phyloP scores from a whole-genome alignment of 2,888 invertebrate species.

The Anaspis maculata region DNA sequence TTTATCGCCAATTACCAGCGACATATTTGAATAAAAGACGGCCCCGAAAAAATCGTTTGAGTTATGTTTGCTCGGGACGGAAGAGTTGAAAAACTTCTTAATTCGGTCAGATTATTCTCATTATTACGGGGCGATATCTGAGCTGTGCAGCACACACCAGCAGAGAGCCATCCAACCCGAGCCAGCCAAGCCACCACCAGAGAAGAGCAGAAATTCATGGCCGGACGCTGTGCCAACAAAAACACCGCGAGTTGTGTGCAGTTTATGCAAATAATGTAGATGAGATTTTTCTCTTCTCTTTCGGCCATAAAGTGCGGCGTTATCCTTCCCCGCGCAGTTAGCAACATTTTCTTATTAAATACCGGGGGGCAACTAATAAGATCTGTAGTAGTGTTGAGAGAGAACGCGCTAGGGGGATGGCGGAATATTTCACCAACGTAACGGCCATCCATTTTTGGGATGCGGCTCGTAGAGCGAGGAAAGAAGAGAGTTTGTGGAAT shows the following conservation, averaged over 20 bases:
- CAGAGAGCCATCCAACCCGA: slow-evolving; percentile 11
- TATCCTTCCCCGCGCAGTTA: slow-evolving; percentile 38
- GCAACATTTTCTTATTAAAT: slow-evolving; percentile 44
- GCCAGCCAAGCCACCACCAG: slow-evolving; percentile 8
- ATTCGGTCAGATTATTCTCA: slow-evolving; percentile 42
- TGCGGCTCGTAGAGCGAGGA: too few relatives aligned
- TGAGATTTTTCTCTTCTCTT: slow-evolving; percentile 42
- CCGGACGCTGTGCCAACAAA: slow-evolving; percentile 27
- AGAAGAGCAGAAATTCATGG: slow-evolving; percentile 28
- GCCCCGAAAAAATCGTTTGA: slow-evolving; percentile 26
- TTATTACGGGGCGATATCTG: slow-evolving; percentile 43
- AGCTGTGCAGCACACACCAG: slow-evolving; percentile 30
- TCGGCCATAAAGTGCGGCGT: slow-evolving; percentile 38
- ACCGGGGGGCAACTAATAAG: slow-evolving; percentile 39
- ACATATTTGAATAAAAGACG: slow-evolving; percentile 30
- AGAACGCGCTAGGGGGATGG: too few relatives aligned
- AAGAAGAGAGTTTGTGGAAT: too few relatives aligned
- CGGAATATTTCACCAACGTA: too few relatives aligned
- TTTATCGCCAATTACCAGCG: slow-evolving; percentile 34
- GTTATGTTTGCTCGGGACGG: slow-evolving; percentile 27
- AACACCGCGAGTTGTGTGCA: slow-evolving; percentile 36
- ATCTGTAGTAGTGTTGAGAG: too few relatives aligned
- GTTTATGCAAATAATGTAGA: slow-evolving; percentile 46
- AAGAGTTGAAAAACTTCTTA: slow-evolving; percentile 40
- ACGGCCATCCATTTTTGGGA: too few relatives aligned